Percentiles rank a stretch among this genome's conserved stretches.
Conservation (phyloP, 2,888 invertebrate species). For the Orchesella flavescens region DNA sequence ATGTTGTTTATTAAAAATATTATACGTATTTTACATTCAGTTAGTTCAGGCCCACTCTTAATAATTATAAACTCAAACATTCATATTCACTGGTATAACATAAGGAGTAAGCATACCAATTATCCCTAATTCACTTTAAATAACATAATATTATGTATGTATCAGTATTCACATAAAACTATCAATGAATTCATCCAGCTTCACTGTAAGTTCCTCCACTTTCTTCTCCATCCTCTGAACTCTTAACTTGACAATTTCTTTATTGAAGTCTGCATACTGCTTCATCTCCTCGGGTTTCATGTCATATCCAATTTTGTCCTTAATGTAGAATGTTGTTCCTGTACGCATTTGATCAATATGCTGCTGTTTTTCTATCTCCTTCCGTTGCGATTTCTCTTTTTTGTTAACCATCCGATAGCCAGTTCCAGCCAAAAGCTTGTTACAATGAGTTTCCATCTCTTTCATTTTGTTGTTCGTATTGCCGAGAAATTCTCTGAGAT, state of each 20-base stretch:
- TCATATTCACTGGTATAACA: too few species aligned
- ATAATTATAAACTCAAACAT: too few species aligned
- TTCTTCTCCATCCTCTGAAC: conserved; percentile 44
- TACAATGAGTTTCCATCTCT: conserved; percentile 50
- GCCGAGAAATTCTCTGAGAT: conserved; percentile 31
- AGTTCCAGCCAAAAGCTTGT: conserved; percentile 49
- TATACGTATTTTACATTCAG: too few species aligned
- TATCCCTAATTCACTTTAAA: too few species aligned
- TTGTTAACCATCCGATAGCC: conserved; percentile 47
- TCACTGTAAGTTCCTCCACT: conserved; percentile 9
- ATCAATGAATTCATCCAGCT: neutral
- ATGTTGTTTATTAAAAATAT: too few species aligned
- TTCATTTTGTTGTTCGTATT: conserved; percentile 31
- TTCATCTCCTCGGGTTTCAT: conserved; percentile 59
- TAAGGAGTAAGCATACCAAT: too few species aligned
- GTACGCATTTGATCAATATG: conserved; percentile 56
- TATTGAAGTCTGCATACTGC: conserved; percentile 52
- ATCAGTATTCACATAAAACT: neutral
- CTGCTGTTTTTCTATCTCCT: conserved; percentile 34
- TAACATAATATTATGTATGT: too few species aligned
- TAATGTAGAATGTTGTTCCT: conserved; percentile 43
- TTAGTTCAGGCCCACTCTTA: too few species aligned
- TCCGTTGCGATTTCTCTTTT: neutral
- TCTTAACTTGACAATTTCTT: conserved; percentile 28
- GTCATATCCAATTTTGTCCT: conserved; percentile 40